Base-by-base conservation (phyloP, 1,140 invertebrate genomes). In the Coelopa frigida region DNA sequence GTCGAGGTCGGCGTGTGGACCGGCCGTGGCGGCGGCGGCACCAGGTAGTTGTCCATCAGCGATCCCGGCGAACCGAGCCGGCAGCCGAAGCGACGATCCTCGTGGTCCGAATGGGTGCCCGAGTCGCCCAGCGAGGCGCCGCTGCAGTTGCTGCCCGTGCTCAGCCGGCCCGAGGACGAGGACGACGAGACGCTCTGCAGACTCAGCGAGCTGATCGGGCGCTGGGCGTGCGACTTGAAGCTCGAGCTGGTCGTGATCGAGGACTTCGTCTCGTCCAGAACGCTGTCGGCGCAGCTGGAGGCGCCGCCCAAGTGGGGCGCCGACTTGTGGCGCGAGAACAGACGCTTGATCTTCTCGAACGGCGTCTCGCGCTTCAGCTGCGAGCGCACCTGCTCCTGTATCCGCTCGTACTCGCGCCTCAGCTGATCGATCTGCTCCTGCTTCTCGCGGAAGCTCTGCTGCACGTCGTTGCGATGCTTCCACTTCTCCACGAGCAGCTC, bases 401-500 rank as follows among this genome's bases (percentile, higher is more conserved):
- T 83, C 54, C 82, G 80, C 41, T 89, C 85, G 54, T 89, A 89
- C 56, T 87, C 84, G 17, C 81, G 73, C 21, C 87, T 72, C 82
- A 89, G 83, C 55, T 82, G 79, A 39, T 81, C 80, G 5, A 91
- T 70, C 54, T 89, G 84, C 20, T 86, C 82, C 58, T 88, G 83
- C 60, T 89, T 89, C 47, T 89, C 87, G 54, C 83, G 85, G 47
- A 88, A 81, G 1, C 85, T 89, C 56, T 87, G 85, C 54, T 89
- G 84, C 0, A 88, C 87, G 63, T 89, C 87, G 55, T 88, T 87
- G 43, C 88, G 77, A 52, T 85, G 86, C 54, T 80, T 80, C 87
- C 87, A 92, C 57, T 83, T 83, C 66, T 86, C 83, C 8, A 90
- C 87, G 6, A 91, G 71, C 55, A 85, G 79, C 70, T 91, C 87